phyloP scores from a whole-genome alignment of 2,113 vertebrate genomes.

The Ancistrus triradiatus region DNA sequence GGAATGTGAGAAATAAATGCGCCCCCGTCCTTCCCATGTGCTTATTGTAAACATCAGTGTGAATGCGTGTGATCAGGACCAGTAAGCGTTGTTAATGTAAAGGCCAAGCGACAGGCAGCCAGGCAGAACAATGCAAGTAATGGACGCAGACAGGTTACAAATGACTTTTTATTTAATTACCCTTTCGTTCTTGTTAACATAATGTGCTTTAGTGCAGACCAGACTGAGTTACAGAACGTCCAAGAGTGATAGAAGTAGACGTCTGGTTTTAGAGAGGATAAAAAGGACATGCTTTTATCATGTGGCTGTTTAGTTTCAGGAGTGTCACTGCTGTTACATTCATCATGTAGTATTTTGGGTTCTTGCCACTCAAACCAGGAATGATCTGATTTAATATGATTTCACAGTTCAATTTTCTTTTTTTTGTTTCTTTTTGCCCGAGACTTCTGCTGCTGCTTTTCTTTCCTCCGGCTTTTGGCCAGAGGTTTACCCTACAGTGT shows the following conservation, averaged over 20 bases:
- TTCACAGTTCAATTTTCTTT: background rate
- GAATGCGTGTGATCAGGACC: background rate
- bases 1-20: constrained; percentile 29
- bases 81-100: constrained; percentile 31
- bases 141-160: background rate
- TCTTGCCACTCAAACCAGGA: background rate
- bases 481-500: constrained; percentile 20
- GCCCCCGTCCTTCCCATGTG: too few relatives aligned
- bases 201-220: background rate
- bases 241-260: background rate
- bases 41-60: constrained; percentile 2
- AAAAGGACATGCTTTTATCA: background rate
- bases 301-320: background rate
- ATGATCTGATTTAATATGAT: background rate
- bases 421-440: background rate
- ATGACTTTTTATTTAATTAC: constrained; percentile 1
- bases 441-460: constrained; percentile 2
- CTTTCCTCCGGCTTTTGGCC: constrained; percentile 23
- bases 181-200: background rate
- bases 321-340: too few relatives aligned
- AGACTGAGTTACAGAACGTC: background rate
- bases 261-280: background rate
- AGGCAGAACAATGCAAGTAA: background rate
- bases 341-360: background rate
- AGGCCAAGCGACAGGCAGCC: constrained; percentile 46